These are phyloP conservation scores for Tenualosa thibaudeaui DNA, from an alignment of 2,797 vertebrate genomes.

Conservation along the genomic window DNA sequence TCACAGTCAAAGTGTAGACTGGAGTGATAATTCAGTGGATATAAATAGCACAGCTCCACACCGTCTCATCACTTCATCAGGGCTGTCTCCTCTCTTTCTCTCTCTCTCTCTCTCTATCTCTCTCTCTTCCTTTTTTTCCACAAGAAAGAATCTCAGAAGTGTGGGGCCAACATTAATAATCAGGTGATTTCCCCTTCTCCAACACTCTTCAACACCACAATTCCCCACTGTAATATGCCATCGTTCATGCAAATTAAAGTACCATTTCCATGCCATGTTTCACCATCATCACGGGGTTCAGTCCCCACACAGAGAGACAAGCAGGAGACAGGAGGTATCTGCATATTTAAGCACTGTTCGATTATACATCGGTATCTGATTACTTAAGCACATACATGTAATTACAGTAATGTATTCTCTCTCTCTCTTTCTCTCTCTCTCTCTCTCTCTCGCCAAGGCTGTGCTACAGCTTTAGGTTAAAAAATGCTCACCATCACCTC, in stretches of 20 bases:
- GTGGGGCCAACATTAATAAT: conserved; percentile 18
- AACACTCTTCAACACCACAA: conserved; percentile 5
- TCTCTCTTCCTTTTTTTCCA: not conserved
- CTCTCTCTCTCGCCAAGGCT: not conserved
- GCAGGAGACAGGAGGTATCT: not conserved
- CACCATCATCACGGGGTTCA: not conserved
- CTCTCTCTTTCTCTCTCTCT: no score
- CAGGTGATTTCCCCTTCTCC: conserved; percentile 21
- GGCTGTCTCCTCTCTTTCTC: not conserved
- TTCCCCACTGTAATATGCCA: conserved; percentile 14
- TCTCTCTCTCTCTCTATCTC: not conserved
- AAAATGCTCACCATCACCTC: conserved; percentile 28
- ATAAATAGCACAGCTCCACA: conserved; percentile 33
- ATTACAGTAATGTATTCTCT: conserved; percentile 16
- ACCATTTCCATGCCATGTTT: not conserved
- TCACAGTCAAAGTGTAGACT: conserved; percentile 20
- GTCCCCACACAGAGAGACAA: not conserved
- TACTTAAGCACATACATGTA: conserved; percentile 15
- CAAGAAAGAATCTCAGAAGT: conserved; percentile 2
- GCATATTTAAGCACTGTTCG: not conserved
- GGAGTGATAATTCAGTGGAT: conserved; percentile 36
- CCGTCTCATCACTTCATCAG: conserved; percentile 11
- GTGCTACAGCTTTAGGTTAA: not conserved
- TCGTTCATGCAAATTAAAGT: conserved; percentile 31
- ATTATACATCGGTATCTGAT: conserved; percentile 12